Evolutionary conservation across 1,140 invertebrate genomes (phyloP), one percentile per base, ranked within the genome.

Genomic region (Caerostris extrusa): DNA sequence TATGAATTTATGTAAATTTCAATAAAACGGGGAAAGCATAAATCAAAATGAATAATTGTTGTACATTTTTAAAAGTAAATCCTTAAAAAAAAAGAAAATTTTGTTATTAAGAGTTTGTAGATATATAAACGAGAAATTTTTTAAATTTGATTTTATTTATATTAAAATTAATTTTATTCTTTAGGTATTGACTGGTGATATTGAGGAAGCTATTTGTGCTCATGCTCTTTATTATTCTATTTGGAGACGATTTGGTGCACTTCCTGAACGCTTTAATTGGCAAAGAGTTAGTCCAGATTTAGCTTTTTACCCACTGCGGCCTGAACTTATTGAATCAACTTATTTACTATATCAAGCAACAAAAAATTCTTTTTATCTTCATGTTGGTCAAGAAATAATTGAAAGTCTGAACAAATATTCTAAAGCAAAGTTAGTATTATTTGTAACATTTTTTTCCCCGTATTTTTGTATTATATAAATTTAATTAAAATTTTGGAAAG

Each of bases 191-290:
- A 96, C 97, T 95, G 97, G 97, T 93, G 97, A 98, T 95, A 96
- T 98, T 89, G 97, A 97, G 95, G 97, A 98, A 95, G 97, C 97
- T 7, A 97, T 98, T 94, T 98, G 97, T 95, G 96, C 96, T 19
- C 97, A 98, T 95, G 97, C 97, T 12, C 95, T 98, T 14, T 97
- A 97, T 95, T 97, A 97, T 95, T 96, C 96, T 50, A 97, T 98
- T 89, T 98, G 97, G 97, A 96, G 96, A 95, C 96, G 97, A 94
- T 97, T 97, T 95, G 97, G 96, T 12, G 96, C 97, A 61, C 95
- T 98, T 69, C 97, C 97, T 5, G 97, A 98, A 95, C 95, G 97
- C 67, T 98, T 96, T 95, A 97, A 98, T 95, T 98, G 97, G 97
- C 96, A 97, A 95, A 95, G 96, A 60, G 96, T 97, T 55, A 95